Percentiles rank a stretch among this genome's conserved stretches.
Conservation (phyloP, 2,113 vertebrate species). For the Neogobius melanostomus region DNA sequence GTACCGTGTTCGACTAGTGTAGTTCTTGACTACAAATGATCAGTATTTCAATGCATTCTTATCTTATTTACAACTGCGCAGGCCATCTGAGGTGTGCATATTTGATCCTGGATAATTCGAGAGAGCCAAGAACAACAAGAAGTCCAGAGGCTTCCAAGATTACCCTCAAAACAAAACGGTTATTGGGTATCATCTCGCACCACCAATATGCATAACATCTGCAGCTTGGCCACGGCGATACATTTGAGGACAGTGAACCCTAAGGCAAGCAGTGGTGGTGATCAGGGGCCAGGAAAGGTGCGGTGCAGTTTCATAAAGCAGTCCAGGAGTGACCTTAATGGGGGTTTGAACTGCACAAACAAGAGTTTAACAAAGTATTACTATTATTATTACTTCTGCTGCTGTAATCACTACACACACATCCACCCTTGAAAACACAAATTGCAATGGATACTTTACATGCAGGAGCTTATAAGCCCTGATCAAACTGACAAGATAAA, state of each 20-base stretch:
- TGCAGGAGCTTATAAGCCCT: too few species aligned
- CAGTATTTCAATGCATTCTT: too few species aligned
- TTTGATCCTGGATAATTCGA: background rate
- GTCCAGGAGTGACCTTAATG: background rate
- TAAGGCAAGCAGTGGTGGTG: background rate
- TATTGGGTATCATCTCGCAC: background rate
- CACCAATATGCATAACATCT: background rate
- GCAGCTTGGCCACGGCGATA: background rate
- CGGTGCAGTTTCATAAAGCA: background rate
- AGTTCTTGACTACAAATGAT: too few species aligned
- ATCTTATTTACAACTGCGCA: background rate
- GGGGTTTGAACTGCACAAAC: background rate
- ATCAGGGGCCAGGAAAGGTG: background rate
- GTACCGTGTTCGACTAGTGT: too few species aligned
- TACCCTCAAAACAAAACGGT: constrained; percentile 1
- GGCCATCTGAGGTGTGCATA: background rate
- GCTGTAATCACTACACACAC: too few species aligned
- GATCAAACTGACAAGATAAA: too few species aligned
- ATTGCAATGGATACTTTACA: too few species aligned
- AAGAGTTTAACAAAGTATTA: too few species aligned
- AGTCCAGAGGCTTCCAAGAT: background rate
- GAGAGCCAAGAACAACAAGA: background rate
- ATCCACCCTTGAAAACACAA: too few species aligned
- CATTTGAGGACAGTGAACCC: background rate
- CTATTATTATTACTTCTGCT: too few species aligned